Base-by-base conservation (phyloP, 2,888 invertebrate genomes). In the Linyphia triangularis region DNA sequence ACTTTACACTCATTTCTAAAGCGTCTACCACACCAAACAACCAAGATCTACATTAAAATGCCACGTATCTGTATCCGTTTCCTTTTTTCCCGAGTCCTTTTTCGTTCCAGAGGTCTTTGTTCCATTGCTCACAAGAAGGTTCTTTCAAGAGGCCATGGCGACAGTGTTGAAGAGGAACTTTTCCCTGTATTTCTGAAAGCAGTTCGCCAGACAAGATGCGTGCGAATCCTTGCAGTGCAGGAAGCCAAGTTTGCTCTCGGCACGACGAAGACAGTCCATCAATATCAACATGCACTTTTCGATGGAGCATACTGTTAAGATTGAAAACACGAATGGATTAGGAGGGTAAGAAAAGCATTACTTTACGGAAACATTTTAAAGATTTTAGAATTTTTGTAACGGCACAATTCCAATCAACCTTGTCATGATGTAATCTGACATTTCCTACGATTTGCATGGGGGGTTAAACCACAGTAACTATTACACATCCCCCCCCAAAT, bases 181-280 rank as follows among this genome's bases (percentile, higher is more conserved):
- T 33, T 86, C 79, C 16, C 63, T 86, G 37, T 79, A 61, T 33
- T 73, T 72, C 37, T 72, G 79, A 19, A 86, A 63, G 26, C 72
- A 86, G 6, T 10, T 61, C 4, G 85, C 65, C 37, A 79, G 26
- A 30, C 85, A 86, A 9, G 43, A 26, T 7, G 73, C 16, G 16
- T 86, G 85, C 4, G 51, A 13, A 2, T 86, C 79, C 19, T 73
- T 86, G 57, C 85, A 86, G 3, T 79, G 79, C 16, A 79, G 10
- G 28, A 43, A 72, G 1, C 65, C 7, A 7, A 63, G n/a, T 30
- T 51, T 79, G 28, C 26, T 73, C 28, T 86, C 85, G 7, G 72
- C 65, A 6, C 72, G 79, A 5, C 73, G 72, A 3, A 86, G 19
- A 59, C 85, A 86, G 1, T 86, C 79, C 19, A 37, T 57, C 10